Evolutionary conservation across 2,113 vertebrate genomes (phyloP), one percentile per base, ranked within the genome.

Genomic region (Python bivittatus): DNA sequence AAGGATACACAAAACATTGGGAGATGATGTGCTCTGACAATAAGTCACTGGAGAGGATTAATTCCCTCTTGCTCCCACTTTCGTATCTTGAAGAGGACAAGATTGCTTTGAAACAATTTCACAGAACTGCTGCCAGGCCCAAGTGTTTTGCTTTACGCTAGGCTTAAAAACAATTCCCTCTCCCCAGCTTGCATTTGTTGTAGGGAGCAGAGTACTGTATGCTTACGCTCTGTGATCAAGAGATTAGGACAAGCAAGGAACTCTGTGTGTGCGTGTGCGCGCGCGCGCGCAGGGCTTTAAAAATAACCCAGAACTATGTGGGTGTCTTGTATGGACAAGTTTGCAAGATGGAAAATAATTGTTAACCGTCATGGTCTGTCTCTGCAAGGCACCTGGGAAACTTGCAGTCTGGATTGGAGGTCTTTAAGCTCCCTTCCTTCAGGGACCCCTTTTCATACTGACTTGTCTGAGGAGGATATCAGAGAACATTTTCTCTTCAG

Each of bases 231-330:
- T 88, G 64, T 88, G 53, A 88, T 83, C 33, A 58, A 88, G 91
- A 92, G 86, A 84, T 92, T 88, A 92, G 20, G 38, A 38, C 42
- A 11, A 25, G 25, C 27, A 83, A 27, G 54, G 64, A 88, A 42
- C 86, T 23, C 33, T 83, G 27, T 83, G 20, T 83, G 38, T 57
- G n/a, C 38, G 33, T 38, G 72, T 79, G 33, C 7, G 48, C 7
- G 48, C 7, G 48, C 7, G 48, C 7, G 48, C 42, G 33, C 72
- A 42, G 72, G 44, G 44, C 42, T 92, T 92, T 68, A 58, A 58
- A 92, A 83, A 48, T 79, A 88, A 68, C 27, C 27, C 3, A 83
- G 86, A 88, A 88, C 64, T 88, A 88, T 79, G 53, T n/a, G 42
- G 83, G 42, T 33, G 42, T 58, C 38, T 52, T 84, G 86, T 58